Conservation (phyloP, 2,113 vertebrate genomes). For the Phainopepla nitens region DNA sequence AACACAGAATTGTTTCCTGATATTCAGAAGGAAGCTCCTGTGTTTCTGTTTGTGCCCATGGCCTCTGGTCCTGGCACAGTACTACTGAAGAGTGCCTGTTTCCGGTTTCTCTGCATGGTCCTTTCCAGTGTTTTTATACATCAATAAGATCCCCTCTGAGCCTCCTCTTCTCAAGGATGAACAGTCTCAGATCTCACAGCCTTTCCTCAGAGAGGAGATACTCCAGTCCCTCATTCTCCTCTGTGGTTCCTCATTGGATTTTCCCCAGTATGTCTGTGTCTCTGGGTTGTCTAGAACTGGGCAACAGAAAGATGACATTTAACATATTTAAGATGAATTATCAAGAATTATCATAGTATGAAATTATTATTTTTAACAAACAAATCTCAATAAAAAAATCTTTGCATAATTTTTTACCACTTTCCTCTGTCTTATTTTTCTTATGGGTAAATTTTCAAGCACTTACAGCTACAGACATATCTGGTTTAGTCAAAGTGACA, state of each 20-base stretch:
- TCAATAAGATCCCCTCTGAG: neutral
- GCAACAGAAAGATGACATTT: neutral
- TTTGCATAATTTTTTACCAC: neutral
- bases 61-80: neutral
- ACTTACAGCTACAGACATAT: neutral
- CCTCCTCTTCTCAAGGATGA: neutral
- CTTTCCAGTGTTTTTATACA: neutral
- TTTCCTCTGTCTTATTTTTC: neutral
- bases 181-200: neutral
- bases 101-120: neutral
- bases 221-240: neutral
- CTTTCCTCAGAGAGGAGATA: neutral
- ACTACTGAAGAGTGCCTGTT: neutral
- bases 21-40: neutral
- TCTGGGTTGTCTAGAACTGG: neutral
- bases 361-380: neutral
- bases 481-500: neutral
- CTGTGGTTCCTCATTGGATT: rapidly evolving
- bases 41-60: neutral
- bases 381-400: neutral
- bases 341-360: neutral
- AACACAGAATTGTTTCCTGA: neutral
- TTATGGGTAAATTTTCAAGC: neutral
- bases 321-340: neutral
- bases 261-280: neutral